Conservation (phyloP, 2,113 vertebrate species). For the Apodemus sylvaticus region DNA sequence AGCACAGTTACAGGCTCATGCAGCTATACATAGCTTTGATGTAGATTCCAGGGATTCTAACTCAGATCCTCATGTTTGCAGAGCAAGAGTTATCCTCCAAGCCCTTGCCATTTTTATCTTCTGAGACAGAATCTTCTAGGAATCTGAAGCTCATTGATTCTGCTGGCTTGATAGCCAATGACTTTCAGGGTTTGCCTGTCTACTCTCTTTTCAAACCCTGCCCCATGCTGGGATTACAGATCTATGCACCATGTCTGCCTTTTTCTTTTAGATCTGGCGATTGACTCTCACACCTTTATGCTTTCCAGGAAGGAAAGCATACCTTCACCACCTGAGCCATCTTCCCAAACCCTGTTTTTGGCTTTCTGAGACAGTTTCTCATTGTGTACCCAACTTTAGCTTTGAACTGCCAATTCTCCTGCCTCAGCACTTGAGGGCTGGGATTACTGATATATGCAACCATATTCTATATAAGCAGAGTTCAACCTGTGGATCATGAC, state of each 20-base stretch:
- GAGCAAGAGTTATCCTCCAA: background rate
- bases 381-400: background rate
- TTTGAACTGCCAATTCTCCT: background rate
- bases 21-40: background rate
- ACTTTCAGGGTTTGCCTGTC: background rate
- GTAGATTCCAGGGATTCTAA: background rate
- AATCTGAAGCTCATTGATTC: background rate
- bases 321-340: background rate
- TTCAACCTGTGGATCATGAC: too few species aligned
- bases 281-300: background rate
- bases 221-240: background rate
- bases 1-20: background rate
- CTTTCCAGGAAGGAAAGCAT: background rate
- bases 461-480: background rate
- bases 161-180: background rate
- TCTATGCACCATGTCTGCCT: background rate
- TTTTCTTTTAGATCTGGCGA: background rate
- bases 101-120: too few species aligned
- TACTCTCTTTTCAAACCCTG: background rate
- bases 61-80: background rate
- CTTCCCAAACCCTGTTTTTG: background rate
- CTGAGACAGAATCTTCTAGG: too few species aligned
- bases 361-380: background rate
- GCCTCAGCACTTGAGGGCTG: background rate
- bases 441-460: background rate